Evolutionary conservation across 1,140 invertebrate species (phyloP).

Genomic region (Lordiphosa collinella): DNA sequence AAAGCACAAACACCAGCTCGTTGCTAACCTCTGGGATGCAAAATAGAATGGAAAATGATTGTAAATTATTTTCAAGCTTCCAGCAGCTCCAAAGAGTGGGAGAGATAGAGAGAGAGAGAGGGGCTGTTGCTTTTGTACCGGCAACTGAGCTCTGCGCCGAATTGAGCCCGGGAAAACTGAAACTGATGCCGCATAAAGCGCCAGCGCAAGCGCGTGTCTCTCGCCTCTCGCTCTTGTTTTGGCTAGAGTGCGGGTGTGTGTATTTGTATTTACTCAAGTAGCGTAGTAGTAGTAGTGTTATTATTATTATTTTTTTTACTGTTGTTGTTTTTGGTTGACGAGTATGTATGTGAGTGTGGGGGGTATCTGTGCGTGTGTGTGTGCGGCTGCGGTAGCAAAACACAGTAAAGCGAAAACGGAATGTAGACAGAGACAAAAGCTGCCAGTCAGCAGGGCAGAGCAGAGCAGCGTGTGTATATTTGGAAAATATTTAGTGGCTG

Average conservation of each 20-base stretch:
- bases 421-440: slow-evolving; percentile 40
- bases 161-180: slow-evolving; percentile 12
- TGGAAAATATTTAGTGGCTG: slow-evolving; percentile 58
- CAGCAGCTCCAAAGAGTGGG: background rate
- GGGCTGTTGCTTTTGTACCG: slow-evolving; percentile 10
- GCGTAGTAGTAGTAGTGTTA: slow-evolving; percentile 8
- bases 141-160: slow-evolving; percentile 2
- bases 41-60: too few species aligned
- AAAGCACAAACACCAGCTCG: too few species aligned
- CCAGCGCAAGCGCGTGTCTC: slow-evolving; percentile 3
- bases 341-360: background rate
- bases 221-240: background rate
- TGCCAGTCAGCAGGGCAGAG: slow-evolving; percentile 35
- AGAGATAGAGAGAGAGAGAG: background rate
- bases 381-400: slow-evolving; percentile 65
- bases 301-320: slow-evolving; percentile 9
- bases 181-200: slow-evolving; percentile 9
- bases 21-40: too few species aligned
- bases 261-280: slow-evolving; percentile 13
- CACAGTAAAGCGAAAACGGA: slow-evolving; percentile 71
- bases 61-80: too few species aligned
- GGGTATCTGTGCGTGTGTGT: slow-evolving; percentile 15
- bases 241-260: slow-evolving; percentile 1
- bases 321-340: background rate
- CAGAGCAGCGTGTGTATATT: slow-evolving; percentile 37